phyloP scores from a whole-genome alignment of 2,113 vertebrate genomes.

The Todiramphus chloris region DNA sequence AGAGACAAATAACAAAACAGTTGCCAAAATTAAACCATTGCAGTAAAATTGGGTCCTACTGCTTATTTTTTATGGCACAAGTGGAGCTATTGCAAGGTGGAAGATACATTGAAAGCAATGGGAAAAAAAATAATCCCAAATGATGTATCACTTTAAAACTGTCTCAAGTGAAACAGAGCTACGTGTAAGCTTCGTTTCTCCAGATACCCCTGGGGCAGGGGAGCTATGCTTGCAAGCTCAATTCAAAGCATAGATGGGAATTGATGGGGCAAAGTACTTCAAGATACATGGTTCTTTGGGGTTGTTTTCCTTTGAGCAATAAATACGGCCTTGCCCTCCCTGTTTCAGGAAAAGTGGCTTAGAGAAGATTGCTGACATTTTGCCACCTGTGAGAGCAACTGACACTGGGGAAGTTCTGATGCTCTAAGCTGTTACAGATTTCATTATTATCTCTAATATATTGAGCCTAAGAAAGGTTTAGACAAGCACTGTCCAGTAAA shows the following conservation, averaged over 20 bases:
- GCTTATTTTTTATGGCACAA: neutral
- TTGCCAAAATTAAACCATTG: neutral
- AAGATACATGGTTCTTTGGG: neutral
- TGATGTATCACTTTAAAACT: neutral
- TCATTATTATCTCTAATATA: neutral
- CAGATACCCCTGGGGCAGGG: neutral
- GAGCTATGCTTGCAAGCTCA: neutral
- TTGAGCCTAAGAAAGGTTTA: neutral
- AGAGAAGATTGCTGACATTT: neutral
- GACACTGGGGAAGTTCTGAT: neutral
- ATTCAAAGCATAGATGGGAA: neutral
- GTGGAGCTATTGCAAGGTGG: neutral
- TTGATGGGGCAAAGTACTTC: neutral
- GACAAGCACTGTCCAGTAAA: neutral
- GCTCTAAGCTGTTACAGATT: neutral
- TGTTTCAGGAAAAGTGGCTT: neutral
- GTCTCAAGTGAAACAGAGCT: neutral
- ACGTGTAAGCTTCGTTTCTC: neutral
- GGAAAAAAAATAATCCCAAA: neutral
- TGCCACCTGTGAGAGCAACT: neutral
- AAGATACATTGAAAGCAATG: neutral
- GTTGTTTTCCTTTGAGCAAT: neutral
- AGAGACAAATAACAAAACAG: neutral
- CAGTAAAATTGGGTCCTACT: neutral
- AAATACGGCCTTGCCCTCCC: neutral